Conservation (phyloP, 2,113 vertebrate species). For the Dipodomys spectabilis region DNA sequence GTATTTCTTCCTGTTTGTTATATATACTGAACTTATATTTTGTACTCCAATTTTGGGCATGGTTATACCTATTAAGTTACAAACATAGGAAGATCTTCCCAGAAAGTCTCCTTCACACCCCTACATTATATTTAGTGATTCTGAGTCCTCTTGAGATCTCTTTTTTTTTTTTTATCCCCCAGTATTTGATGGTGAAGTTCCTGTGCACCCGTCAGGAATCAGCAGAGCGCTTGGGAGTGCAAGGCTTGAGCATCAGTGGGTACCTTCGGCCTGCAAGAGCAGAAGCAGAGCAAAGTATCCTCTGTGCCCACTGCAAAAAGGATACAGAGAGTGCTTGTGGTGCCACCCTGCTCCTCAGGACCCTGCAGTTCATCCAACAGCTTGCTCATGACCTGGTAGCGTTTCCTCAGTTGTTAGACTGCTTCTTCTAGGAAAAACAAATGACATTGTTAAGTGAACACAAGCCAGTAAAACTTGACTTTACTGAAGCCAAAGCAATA, state of each 20-base stretch:
- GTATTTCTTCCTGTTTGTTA: background rate
- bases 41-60: background rate
- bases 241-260: conserved; percentile 92
- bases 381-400: conserved; percentile 95
- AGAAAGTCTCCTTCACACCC: background rate
- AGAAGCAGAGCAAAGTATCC: conserved; percentile 85
- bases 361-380: conserved; percentile 95
- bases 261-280: conserved; percentile 89
- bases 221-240: conserved; percentile 94
- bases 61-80: too few relatives aligned
- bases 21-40: background rate
- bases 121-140: background rate
- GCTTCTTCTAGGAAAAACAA: background rate
- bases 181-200: conserved; percentile 99
- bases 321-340: conserved; percentile 85
- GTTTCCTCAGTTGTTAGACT: background rate
- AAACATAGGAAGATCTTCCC: background rate
- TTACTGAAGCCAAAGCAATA: too few relatives aligned
- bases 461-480: background rate
- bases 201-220: conserved; percentile 95
- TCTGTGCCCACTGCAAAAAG: conserved; percentile 83
- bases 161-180: background rate
- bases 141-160: background rate
- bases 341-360: conserved; percentile 94
- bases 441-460: background rate